A percentile compares a stretch with the other conserved stretches of the same genome.
Conservation (phyloP, 2,113 vertebrate genomes). For the Ancistrus triradiatus region DNA sequence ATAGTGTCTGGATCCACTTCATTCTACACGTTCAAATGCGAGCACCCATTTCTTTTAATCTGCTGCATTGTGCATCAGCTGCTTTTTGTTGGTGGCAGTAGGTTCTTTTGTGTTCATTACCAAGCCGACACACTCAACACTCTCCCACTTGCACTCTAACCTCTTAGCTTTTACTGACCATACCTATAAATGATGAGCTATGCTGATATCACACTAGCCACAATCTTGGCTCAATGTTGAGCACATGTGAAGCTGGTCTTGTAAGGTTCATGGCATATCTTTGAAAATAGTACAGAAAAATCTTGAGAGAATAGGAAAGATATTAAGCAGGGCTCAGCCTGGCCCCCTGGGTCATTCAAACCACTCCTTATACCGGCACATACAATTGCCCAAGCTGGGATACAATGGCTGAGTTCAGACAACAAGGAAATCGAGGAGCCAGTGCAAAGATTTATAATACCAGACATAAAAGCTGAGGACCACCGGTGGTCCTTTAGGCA, state of each 20-base stretch:
- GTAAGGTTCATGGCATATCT: neutral
- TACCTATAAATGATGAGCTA: slow-evolving; percentile 5
- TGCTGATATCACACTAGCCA: slow-evolving; percentile 1
- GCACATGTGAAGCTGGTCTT: slow-evolving; percentile 20
- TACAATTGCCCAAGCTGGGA: slow-evolving; percentile 55
- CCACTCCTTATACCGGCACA: slow-evolving; percentile 52
- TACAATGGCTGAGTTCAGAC: slow-evolving; percentile 60
- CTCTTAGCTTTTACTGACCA: too few species aligned
- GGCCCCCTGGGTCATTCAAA: slow-evolving; percentile 54
- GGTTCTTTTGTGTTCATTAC: slow-evolving; percentile 44
- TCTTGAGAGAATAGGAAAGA: slow-evolving; percentile 54
- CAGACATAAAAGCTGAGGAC: slow-evolving; percentile 57
- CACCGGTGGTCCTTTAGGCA: slow-evolving; percentile 42
- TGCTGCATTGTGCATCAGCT: slow-evolving; percentile 58
- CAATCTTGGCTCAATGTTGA: neutral
- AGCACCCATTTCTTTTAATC: slow-evolving; percentile 63
- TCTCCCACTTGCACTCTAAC: too few species aligned
- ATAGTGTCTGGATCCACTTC: slow-evolving; percentile 50
- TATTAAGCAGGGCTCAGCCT: slow-evolving; percentile 56
- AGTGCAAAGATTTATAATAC: slow-evolving; percentile 65
- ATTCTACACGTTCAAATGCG: slow-evolving; percentile 54
- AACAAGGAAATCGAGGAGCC: slow-evolving; percentile 62
- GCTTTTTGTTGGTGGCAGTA: slow-evolving; percentile 59
- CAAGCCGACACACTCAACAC: neutral
- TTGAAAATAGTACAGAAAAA: slow-evolving; percentile 55